Percentiles rank a stretch among this genome's conserved stretches.
Evolutionary conservation across 2,113 vertebrate genomes (phyloP).

Genomic region (Ivindomyrus marchei): DNA sequence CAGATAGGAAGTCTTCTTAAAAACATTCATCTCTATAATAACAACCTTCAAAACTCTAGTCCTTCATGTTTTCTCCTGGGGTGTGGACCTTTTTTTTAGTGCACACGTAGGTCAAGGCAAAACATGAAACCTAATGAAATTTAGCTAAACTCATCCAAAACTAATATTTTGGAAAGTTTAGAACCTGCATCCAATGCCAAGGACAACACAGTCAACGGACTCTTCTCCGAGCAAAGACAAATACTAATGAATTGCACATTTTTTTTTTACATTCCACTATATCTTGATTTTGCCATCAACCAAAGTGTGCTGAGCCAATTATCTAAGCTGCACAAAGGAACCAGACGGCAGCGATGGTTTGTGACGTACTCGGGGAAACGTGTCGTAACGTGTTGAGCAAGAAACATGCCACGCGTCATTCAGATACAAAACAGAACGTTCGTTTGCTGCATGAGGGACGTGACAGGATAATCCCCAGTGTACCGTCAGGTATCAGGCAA

Average conservation of each 20-base stretch:
- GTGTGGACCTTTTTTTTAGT: not conserved
- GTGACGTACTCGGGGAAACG: not conserved
- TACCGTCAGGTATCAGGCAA: not conserved
- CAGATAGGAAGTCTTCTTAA: not conserved
- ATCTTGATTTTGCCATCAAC: not conserved
- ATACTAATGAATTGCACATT: not conserved
- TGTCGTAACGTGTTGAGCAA: not conserved
- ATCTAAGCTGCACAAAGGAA: not conserved
- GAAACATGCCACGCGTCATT: not conserved
- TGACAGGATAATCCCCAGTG: not conserved
- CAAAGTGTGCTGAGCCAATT: not conserved
- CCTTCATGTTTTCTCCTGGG: not conserved
- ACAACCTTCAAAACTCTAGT: not conserved
- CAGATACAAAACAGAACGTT: not conserved
- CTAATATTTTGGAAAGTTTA: conserved; percentile 2
- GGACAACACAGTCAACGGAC: not conserved
- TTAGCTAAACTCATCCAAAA: not conserved
- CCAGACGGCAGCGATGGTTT: not conserved
- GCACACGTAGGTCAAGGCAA: not conserved
- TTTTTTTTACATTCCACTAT: not conserved
- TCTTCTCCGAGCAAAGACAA: not conserved
- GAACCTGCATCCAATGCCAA: not conserved
- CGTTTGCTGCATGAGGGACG: not conserved
- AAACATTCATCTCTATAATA: not conserved
- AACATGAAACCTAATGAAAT: not conserved